phyloP scores from a whole-genome alignment of 2,113 vertebrate species.

The Lasiurus borealis region DNA sequence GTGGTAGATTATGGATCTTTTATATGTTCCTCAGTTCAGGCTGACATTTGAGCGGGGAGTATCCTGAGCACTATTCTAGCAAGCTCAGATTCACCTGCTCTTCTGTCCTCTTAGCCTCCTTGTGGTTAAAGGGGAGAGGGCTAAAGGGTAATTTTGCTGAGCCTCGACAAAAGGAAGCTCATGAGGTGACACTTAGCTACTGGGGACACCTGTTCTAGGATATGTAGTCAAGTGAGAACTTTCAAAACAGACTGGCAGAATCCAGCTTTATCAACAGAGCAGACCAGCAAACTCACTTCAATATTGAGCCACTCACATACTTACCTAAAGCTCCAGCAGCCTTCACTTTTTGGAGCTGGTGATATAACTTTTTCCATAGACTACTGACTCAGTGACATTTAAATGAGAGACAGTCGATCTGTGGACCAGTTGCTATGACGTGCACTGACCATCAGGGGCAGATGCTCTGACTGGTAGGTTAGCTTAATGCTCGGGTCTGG shows the following conservation, averaged over 20 bases:
- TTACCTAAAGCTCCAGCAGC: background rate
- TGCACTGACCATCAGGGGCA: too few relatives aligned
- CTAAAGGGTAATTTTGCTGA: background rate
- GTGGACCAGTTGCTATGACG: too few relatives aligned
- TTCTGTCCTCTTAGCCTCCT: background rate
- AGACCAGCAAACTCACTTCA: too few relatives aligned
- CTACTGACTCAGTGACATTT: background rate
- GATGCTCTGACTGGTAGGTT: too few relatives aligned
- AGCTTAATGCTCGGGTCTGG: too few relatives aligned
- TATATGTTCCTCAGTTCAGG: background rate
- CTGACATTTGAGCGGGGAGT: background rate
- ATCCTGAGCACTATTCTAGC: background rate
- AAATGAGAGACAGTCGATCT: too few relatives aligned
- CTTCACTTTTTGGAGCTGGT: background rate
- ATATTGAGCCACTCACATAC: accelerated
- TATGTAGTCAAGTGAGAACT: background rate
- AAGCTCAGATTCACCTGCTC: background rate
- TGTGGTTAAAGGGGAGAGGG: background rate
- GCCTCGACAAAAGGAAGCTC: background rate
- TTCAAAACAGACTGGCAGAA: background rate
- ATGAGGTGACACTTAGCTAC: background rate
- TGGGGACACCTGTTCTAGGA: background rate
- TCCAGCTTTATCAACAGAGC: background rate
- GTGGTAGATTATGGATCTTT: background rate
- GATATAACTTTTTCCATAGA: background rate